Evolutionary conservation across 2,113 vertebrate genomes (phyloP).

Genomic region (Onychostruthus taczanowskii): DNA sequence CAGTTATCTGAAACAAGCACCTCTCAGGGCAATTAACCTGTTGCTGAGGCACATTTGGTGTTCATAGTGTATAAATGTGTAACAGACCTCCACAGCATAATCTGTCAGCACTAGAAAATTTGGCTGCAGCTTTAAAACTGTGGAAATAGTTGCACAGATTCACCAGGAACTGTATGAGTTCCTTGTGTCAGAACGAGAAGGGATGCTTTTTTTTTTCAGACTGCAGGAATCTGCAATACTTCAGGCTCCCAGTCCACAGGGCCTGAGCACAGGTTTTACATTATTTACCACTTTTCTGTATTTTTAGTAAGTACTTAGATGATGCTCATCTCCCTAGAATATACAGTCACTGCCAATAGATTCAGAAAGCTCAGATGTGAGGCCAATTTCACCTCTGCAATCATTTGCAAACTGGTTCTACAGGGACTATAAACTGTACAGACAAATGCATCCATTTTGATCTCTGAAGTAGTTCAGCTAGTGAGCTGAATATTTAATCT

Average conservation of each 20-base stretch:
- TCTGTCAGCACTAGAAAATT: slow-evolving; percentile 45
- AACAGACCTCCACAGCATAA: slow-evolving; percentile 52
- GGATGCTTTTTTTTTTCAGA: not conserved
- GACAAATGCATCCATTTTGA: not conserved
- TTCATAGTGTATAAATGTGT: slow-evolving; percentile 35
- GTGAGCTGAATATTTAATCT: not conserved
- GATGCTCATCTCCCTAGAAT: not conserved
- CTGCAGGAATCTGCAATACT: not conserved
- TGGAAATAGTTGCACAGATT: slow-evolving; percentile 25
- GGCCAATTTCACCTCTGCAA: not conserved
- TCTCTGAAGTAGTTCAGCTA: not conserved
- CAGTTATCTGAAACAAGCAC: slow-evolving; percentile 32
- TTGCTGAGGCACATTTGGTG: slow-evolving; percentile 54
- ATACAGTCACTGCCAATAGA: not conserved
- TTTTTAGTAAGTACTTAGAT: not conserved
- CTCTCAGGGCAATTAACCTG: slow-evolving; percentile 39
- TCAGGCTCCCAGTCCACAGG: not conserved
- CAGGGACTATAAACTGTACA: not conserved
- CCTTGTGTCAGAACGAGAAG: not conserved
- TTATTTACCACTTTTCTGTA: not conserved
- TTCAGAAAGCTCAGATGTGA: not conserved
- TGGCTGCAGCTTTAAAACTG: slow-evolving; percentile 34
- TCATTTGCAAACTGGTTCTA: not conserved
- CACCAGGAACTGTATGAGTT: not conserved
- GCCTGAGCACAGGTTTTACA: not conserved